Conservation (phyloP, 2,888 invertebrate species). For the Platycnemis pennipes region DNA sequence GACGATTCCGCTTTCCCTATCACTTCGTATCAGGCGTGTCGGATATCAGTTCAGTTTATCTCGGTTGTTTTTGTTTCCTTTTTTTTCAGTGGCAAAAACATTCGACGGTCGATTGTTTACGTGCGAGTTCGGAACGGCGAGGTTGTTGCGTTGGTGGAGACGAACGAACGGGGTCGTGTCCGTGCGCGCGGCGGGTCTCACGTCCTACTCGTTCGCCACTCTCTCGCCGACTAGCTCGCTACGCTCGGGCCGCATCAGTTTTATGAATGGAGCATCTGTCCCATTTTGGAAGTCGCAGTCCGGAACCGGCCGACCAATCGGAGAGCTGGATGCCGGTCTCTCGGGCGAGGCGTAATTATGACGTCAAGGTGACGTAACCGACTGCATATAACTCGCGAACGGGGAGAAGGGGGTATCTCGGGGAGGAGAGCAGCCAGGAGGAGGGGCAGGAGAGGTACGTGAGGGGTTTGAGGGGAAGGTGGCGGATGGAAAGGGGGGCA, state of each 20-base stretch:
- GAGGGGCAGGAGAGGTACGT: neutral
- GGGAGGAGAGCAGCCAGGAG: neutral
- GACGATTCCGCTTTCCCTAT: neutral
- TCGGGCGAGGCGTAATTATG: constrained; percentile 71
- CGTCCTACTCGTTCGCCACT: constrained; percentile 75
- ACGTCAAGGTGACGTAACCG: constrained; percentile 74
- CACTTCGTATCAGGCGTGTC: constrained; percentile 12
- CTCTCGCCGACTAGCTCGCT: constrained; percentile 83
- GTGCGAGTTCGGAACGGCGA: constrained; percentile 55
- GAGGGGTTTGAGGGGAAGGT: constrained; percentile 27
- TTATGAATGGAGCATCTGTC: constrained; percentile 92
- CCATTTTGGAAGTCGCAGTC: constrained; percentile 89
- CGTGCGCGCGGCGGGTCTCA: constrained; percentile 68
- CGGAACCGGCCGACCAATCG: constrained; percentile 74
- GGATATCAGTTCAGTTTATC: neutral
- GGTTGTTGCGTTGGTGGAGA: constrained; percentile 72
- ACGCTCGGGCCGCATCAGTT: constrained; percentile 87
- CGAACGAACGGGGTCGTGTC: constrained; percentile 73
- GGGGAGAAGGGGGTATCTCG: neutral
- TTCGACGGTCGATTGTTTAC: constrained; percentile 45
- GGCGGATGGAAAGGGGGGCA: neutral
- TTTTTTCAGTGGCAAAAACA: constrained; percentile 24
- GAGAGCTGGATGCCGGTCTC: constrained; percentile 70
- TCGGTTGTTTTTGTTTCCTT: neutral
- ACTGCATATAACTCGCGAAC: constrained; percentile 72